Evolutionary conservation across 2,888 invertebrate genomes (phyloP).

Genomic region (Bombylius major): DNA sequence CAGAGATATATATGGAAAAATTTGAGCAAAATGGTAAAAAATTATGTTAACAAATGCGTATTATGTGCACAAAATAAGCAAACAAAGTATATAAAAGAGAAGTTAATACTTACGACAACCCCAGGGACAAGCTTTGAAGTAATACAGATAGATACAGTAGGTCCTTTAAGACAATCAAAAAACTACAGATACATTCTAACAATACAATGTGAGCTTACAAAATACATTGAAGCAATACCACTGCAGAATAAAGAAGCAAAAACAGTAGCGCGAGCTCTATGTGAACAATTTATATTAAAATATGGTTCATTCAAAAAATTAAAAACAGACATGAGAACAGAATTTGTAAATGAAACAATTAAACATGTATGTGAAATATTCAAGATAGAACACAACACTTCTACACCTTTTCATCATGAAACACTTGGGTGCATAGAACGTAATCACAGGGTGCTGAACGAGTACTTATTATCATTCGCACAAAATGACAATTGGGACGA

Average conservation of each 20-base stretch:
- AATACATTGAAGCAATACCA: slow-evolving; percentile 14
- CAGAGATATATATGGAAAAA: neutral
- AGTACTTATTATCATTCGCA: slow-evolving; percentile 12
- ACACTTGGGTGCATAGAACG: slow-evolving; percentile 15
- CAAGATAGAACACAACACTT: slow-evolving; percentile 8
- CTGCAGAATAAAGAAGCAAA: slow-evolving; percentile 17
- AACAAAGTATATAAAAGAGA: neutral
- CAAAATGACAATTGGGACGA: slow-evolving; percentile 11
- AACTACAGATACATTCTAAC: slow-evolving; percentile 1
- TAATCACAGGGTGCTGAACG: slow-evolving; percentile 15
- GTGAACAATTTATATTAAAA: slow-evolving; percentile 15
- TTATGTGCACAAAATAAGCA: neutral
- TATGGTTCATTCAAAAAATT: slow-evolving; percentile 12
- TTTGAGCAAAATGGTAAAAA: neutral
- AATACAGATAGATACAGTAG: neutral
- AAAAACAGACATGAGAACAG: slow-evolving; percentile 13
- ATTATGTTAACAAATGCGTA: neutral
- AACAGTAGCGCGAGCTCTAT: slow-evolving; percentile 16
- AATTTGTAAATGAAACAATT: slow-evolving; percentile 13
- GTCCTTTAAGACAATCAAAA: neutral
- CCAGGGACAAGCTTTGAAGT: neutral
- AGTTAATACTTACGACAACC: neutral
- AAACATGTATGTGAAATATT: slow-evolving; percentile 4
- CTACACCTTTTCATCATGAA: slow-evolving; percentile 14
- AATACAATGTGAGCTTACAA: neutral